A percentile compares a stretch with the other conserved stretches of the same genome.
Evolutionary conservation across 1,140 invertebrate genomes (phyloP).

Genomic region (Tetramorium parvispinum): DNA sequence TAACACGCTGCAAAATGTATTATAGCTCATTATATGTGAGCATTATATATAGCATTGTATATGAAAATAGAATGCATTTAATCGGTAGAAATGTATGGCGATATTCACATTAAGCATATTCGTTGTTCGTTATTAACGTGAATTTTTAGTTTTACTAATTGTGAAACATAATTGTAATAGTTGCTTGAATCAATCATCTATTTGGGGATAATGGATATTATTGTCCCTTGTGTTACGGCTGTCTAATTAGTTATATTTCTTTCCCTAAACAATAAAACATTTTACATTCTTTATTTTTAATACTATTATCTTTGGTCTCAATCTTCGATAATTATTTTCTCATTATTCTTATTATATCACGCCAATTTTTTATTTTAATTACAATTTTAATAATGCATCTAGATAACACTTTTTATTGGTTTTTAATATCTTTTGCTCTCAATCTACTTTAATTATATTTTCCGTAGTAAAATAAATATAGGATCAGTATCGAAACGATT

Average conservation of each 20-base stretch:
- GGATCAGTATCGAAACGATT: not conserved
- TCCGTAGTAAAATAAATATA: not conserved
- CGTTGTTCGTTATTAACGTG: not conserved
- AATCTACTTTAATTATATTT: not conserved
- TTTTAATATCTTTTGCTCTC: not conserved
- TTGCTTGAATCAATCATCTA: not conserved
- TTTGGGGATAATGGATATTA: not conserved
- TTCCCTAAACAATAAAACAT: not conserved
- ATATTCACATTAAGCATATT: not conserved
- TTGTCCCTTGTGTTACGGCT: not conserved
- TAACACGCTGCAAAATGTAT: not conserved
- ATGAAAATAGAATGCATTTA: not conserved
- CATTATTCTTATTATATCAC: not conserved
- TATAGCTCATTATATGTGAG: too few species aligned
- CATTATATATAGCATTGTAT: too few species aligned
- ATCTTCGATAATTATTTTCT: too few species aligned
- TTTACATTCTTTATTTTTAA: not conserved
- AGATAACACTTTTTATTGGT: not conserved
- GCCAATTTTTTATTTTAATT: not conserved
- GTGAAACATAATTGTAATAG: not conserved
- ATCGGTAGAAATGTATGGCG: not conserved
- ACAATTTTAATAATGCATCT: not conserved
- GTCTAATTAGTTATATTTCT: not conserved
- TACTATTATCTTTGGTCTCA: too few species aligned
- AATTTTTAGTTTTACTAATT: not conserved